phyloP scores from a whole-genome alignment of 2,888 invertebrate genomes.

The Taenaris catops region DNA sequence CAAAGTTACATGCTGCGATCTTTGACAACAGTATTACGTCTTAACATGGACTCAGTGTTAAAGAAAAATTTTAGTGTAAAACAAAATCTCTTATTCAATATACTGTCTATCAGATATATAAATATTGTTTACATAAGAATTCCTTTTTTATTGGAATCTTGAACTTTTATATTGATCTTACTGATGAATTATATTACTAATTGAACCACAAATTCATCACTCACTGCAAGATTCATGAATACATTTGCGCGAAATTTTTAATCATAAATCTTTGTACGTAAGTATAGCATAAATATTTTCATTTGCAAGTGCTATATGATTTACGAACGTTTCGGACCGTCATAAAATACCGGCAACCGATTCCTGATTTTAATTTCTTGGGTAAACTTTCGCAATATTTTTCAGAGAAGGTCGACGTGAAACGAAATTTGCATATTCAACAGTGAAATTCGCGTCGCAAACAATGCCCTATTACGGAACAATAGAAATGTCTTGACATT shows the following conservation, averaged over 20 bases:
- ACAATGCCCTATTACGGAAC: conserved; percentile 72
- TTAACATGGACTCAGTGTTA: no score
- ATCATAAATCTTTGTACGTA: conserved; percentile 7
- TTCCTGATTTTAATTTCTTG: conserved; percentile 69
- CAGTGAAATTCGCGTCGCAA: conserved; percentile 74
- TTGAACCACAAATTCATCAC: no score
- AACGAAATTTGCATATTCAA: conserved; percentile 74
- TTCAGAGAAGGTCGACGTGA: conserved; percentile 57
- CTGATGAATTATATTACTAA: no score
- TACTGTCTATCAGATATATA: no score
- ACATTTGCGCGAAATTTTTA: conserved; percentile 7
- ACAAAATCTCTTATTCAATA: no score
- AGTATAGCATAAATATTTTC: conserved; percentile 16
- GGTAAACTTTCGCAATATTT: conserved; percentile 72
- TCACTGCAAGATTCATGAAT: conserved; percentile 6
- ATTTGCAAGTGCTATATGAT: conserved; percentile 17
- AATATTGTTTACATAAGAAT: no score
- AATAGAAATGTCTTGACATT: conserved; percentile 74
- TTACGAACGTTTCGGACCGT: conserved; percentile 23
- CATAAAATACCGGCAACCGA: conserved; percentile 43
- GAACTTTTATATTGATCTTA: no score
- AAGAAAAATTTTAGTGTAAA: no score
- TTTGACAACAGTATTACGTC: no score
- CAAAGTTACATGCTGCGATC: no score
- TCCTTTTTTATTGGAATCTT: no score